These are phyloP conservation scores for Chymomyza procnemis DNA, from an alignment of 2,888 invertebrate species.

Conservation along the genomic window DNA sequence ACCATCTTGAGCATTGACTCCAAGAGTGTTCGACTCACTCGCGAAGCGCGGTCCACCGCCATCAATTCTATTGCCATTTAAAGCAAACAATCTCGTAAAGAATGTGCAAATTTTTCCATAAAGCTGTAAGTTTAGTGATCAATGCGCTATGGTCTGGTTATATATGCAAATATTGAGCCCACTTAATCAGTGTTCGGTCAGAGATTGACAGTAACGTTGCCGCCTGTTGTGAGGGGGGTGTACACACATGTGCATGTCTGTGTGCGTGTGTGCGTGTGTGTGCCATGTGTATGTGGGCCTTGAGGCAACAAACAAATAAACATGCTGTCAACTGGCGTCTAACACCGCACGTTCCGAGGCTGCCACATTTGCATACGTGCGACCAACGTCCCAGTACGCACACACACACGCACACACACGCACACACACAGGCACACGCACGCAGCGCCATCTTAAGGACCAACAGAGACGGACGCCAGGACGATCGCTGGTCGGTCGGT, in stretches of 20 bases:
- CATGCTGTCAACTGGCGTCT: conserved; percentile 73
- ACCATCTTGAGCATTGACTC: too few species aligned
- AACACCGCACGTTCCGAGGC: conserved; percentile 58
- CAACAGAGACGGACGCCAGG: neutral
- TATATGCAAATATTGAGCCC: neutral
- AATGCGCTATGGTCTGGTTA: too few species aligned
- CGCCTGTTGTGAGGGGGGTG: too few species aligned
- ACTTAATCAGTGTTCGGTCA: neutral
- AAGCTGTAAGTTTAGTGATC: too few species aligned
- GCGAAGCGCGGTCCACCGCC: too few species aligned
- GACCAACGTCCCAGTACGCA: conserved; percentile 46
- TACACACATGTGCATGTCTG: too few species aligned
- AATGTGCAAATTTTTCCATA: too few species aligned
- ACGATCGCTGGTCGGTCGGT: neutral
- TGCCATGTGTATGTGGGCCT: conserved; percentile 17
- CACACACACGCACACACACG: conserved; percentile 24
- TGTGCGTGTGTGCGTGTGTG: neutral
- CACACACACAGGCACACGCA: conserved; percentile 9
- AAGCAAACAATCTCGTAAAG: too few species aligned
- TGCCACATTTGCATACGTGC: conserved; percentile 56
- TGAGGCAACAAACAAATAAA: conserved; percentile 68
- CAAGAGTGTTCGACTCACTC: too few species aligned
- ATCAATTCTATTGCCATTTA: too few species aligned
- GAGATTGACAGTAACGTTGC: neutral
- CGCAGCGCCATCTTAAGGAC: neutral